Base-by-base conservation (phyloP, 2,797 vertebrate species). In the Myotis daubentonii region DNA sequence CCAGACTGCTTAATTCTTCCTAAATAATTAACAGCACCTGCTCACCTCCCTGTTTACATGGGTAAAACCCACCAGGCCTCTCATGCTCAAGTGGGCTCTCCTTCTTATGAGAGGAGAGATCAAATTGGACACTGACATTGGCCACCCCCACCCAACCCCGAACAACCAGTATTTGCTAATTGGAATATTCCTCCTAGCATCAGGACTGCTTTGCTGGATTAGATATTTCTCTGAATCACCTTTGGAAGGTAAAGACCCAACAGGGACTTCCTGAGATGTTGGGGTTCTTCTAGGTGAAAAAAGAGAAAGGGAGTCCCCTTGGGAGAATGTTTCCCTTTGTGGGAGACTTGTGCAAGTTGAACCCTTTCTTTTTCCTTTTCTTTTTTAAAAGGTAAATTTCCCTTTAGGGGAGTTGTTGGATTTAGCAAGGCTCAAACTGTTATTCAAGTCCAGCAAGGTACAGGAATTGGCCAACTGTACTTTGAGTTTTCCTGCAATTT, bases 1-100 rank as follows among this genome's bases (percentile, higher is more conserved):
- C 13, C 71, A 93, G 94, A 85, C 49, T 9, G 66, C 93, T 87
- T 93, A 57, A 74, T 83, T 90, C 89, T 97, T 94, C 94, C 94
- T 93, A 87, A 94, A 95, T 87, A 94, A 92, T 94, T 95, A 95
- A 82, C 81, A 95, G 82, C 95, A 93, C 81, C 94, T 91, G 89
- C 95, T 96, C 91, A 78, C 92, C 92, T 57, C 53, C 33, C 87
- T 7, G 0, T 57, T 51, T 20, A 36, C 1, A 6, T 2, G 17
- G 23, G 2, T 83, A 79, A 85, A 82, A 71, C 60, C 53, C 72
- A 57, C 11, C 1, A 36, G 0, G 0, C 53, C 28, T 36, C 33
- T 75, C 0, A n/a, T 10, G 30, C 53, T 82, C 55, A 57, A 86
- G 79, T 28, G 41, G 55, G 25, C 57, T 4, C 71, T 68, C 44